These are phyloP conservation scores for Linurgus olivaceus DNA, from an alignment of 2,797 vertebrate species.

Conservation along the genomic window DNA sequence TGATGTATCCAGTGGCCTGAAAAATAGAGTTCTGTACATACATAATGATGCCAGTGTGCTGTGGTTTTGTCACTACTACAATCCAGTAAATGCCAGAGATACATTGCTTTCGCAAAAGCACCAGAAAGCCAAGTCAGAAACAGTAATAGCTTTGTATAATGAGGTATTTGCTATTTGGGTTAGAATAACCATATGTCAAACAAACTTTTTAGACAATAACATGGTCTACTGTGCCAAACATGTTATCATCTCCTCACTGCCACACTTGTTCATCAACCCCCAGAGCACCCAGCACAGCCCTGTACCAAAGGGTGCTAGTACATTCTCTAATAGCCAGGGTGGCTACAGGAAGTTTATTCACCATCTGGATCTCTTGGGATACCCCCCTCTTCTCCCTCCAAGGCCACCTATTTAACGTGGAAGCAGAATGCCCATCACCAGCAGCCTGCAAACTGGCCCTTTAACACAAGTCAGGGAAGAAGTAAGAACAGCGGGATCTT, in stretches of 20 bases:
- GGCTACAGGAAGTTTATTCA: not conserved
- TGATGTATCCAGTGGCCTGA: not conserved
- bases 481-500: not conserved
- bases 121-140: not conserved
- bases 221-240: not conserved
- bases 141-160: not conserved
- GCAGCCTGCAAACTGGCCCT: not conserved
- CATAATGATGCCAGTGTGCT: not conserved
- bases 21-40: not conserved
- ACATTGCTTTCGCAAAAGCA: not conserved
- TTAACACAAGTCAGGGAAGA: not conserved
- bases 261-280: not conserved
- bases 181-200: not conserved
- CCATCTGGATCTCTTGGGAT: not conserved
- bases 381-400: not conserved
- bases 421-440: not conserved
- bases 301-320: not conserved
- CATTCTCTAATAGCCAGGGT: not conserved
- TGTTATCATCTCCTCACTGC: not conserved
- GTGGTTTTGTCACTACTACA: not conserved
- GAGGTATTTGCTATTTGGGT: not conserved
- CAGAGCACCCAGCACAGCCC: not conserved
- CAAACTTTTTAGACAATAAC: not conserved
- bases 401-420: not conserved
- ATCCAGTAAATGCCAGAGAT: not conserved